A percentile compares a stretch with the other conserved stretches of the same genome.
phyloP scores from a whole-genome alignment of 2,113 vertebrate genomes.

The Oncorhynchus mykiss region DNA sequence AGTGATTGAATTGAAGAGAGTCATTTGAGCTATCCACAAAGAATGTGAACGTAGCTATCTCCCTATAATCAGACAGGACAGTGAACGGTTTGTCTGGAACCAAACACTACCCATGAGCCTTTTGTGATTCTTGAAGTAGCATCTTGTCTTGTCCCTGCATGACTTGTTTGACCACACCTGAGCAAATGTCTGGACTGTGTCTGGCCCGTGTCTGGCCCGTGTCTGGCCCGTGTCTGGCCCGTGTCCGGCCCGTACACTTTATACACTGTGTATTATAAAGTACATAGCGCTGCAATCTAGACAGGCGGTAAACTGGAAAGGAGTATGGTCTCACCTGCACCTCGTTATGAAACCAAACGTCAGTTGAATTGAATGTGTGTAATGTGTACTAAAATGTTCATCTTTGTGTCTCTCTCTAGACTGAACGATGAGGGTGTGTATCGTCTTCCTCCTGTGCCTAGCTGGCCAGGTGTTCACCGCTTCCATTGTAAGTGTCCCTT shows the following conservation, averaged over 20 bases:
- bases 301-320: no score
- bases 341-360: no score
- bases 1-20: not conserved
- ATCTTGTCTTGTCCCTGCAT: conserved; percentile 2
- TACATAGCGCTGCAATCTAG: no score
- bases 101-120: conserved; percentile 30
- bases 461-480: conserved; percentile 87
- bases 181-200: conserved; percentile 13
- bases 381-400: not conserved
- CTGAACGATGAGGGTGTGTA: conserved; percentile 91
- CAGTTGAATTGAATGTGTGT: not conserved
- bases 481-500: conserved; percentile 80
- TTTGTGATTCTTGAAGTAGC: not conserved
- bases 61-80: conserved; percentile 27
- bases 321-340: no score
- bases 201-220: not conserved
- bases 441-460: conserved; percentile 92
- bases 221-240: not conserved
- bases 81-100: conserved; percentile 29
- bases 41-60: not conserved
- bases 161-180: not conserved
- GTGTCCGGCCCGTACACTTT: not conserved
- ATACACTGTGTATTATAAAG: no score
- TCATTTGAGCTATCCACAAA: conserved; percentile 1
- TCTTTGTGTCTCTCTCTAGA: conserved; percentile 55